Percentiles rank a stretch among this genome's conserved stretches.
phyloP scores from a whole-genome alignment of 2,113 vertebrate genomes.

The Macquaria ambigua region DNA sequence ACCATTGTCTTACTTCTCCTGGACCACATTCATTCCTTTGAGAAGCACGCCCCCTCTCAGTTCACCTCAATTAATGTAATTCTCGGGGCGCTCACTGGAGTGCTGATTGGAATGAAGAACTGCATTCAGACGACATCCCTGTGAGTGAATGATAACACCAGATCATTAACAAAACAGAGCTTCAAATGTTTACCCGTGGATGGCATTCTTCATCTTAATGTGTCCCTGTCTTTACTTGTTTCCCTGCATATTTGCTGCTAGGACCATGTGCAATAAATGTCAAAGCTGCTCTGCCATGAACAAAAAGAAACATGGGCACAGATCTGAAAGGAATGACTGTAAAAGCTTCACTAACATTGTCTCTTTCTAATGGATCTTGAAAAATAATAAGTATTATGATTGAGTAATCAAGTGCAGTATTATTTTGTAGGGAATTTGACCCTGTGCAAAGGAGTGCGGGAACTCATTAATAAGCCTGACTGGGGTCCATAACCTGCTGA shows the following conservation, averaged over 20 bases:
- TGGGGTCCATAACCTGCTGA: conserved; percentile 40
- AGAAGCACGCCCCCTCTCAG: conserved; percentile 50
- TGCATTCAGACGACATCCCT: conserved; percentile 66
- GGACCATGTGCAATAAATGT: conserved; percentile 18
- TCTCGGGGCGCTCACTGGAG: conserved; percentile 60
- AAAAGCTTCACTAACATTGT: not conserved
- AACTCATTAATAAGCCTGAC: conserved; percentile 25
- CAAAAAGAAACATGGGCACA: not conserved
- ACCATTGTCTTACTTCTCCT: conserved; percentile 47
- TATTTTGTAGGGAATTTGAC: not conserved
- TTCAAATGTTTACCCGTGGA: conserved; percentile 57
- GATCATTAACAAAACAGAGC: conserved; percentile 74
- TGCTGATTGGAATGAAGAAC: conserved; percentile 67
- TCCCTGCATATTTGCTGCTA: conserved; percentile 24
- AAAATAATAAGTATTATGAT: conserved; percentile 12
- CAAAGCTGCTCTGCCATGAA: not conserved
- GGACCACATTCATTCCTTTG: conserved; percentile 49
- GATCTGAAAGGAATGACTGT: not conserved
- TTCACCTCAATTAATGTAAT: conserved; percentile 75
- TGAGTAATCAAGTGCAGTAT: conserved; percentile 11
- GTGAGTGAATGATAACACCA: conserved; percentile 72
- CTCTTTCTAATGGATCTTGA: not conserved
- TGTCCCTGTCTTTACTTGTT: conserved; percentile 33
- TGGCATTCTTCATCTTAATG: conserved; percentile 69
- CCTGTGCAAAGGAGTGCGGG: not conserved